phyloP scores from a whole-genome alignment of 2,797 vertebrate genomes.

The Selene dorsalis region DNA sequence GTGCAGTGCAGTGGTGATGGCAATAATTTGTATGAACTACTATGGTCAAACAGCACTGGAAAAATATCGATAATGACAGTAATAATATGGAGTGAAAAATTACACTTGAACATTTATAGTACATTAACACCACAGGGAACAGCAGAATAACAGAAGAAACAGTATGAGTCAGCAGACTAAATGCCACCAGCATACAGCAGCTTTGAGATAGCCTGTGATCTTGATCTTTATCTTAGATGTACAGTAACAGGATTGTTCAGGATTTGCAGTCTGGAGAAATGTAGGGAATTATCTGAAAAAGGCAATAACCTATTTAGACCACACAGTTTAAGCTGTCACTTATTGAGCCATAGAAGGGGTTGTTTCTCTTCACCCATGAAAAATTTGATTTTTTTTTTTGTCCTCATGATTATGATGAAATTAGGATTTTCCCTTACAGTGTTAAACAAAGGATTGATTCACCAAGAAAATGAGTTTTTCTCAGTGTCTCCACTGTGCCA shows the following conservation, averaged over 20 bases:
- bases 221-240: not conserved
- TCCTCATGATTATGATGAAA: not conserved
- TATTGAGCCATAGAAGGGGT: not conserved
- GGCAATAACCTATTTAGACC: not conserved
- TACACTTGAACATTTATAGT: not conserved
- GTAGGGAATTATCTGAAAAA: not conserved
- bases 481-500: not conserved
- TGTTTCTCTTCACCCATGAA: not conserved
- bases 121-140: not conserved
- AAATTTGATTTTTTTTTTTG: not conserved
- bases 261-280: not conserved
- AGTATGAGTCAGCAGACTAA: constrained; percentile 1
- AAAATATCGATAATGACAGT: not conserved
- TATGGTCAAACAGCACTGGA: not conserved
- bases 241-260: constrained; percentile 1
- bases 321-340: not conserved
- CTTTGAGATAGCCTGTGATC: not conserved
- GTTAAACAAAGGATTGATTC: constrained; percentile 12
- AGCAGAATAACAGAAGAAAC: not conserved
- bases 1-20: not conserved
- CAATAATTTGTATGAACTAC: not conserved
- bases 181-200: not conserved
- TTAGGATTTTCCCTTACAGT: not conserved
- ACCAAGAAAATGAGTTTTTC: constrained; percentile 7
- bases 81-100: not conserved